A percentile compares a stretch with the other conserved stretches of the same genome.
phyloP scores from a whole-genome alignment of 2,797 vertebrate genomes.

The Carapus acus region DNA sequence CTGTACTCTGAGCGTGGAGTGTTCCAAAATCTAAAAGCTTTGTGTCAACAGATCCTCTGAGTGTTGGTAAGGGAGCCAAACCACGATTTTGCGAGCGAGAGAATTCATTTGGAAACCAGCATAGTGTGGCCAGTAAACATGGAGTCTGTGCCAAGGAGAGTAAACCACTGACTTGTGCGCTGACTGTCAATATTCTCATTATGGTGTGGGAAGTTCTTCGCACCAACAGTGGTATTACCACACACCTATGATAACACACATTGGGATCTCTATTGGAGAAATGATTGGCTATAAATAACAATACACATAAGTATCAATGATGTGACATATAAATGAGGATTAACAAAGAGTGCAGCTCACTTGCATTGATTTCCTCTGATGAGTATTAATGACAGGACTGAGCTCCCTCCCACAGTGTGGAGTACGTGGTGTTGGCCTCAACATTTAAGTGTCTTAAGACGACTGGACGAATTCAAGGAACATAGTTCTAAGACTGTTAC shows the following conservation, averaged over 20 bases:
- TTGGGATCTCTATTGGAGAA: constrained; percentile 25
- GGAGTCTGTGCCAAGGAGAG: too few species aligned
- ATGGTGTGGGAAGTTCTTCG: too few species aligned
- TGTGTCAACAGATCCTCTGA: not conserved
- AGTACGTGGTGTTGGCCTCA: constrained; percentile 13
- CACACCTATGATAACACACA: too few species aligned
- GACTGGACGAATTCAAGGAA: too few species aligned
- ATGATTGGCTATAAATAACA: constrained; percentile 20
- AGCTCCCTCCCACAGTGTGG: constrained; percentile 12
- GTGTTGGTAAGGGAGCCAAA: not conserved
- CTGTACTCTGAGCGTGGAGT: not conserved
- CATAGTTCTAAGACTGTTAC: too few species aligned
- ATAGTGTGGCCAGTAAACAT: not conserved
- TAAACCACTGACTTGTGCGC: too few species aligned
- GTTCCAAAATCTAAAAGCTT: not conserved
- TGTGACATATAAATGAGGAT: constrained; percentile 19
- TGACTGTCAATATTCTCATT: too few species aligned
- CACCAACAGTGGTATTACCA: too few species aligned
- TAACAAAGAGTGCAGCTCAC: constrained; percentile 6
- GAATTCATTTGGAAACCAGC: not conserved
- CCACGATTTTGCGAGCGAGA: not conserved
- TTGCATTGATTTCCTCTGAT: constrained; percentile 30
- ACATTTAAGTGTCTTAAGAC: too few species aligned
- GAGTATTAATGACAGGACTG: constrained; percentile 6
- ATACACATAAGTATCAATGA: constrained; percentile 15